These are phyloP conservation scores for Pterocles orientalis DNA, from an alignment of 2,113 vertebrate species.

Conservation along the genomic window DNA sequence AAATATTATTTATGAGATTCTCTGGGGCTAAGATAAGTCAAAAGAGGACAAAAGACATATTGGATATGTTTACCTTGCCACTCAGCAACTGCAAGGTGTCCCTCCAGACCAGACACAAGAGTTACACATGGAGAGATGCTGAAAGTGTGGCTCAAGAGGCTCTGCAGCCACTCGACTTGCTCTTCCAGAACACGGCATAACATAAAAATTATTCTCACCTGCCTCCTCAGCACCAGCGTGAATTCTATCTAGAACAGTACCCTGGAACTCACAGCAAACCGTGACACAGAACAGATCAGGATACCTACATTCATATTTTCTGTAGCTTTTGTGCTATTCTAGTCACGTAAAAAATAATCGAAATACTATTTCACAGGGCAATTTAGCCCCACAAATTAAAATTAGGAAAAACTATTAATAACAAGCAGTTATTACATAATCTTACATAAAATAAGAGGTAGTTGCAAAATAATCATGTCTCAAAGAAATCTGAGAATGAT, in stretches of 20 bases:
- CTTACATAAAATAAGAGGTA: neutral
- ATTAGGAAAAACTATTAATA: neutral
- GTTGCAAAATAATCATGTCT: neutral
- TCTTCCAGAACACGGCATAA: neutral
- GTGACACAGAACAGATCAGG: neutral
- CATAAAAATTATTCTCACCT: neutral
- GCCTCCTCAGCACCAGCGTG: neutral
- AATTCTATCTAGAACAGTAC: neutral
- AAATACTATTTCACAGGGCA: neutral
- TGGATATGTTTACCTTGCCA: neutral
- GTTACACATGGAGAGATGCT: rapidly evolving
- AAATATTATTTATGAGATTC: neutral
- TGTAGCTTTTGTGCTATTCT: neutral
- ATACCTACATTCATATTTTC: neutral
- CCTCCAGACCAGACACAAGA: neutral
- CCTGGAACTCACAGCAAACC: neutral
- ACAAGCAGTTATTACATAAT: neutral
- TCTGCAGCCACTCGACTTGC: too few species aligned
- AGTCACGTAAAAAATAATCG: rapidly evolving
- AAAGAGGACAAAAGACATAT: neutral
- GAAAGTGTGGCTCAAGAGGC: neutral
- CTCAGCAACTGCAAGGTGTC: neutral
- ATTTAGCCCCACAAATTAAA: neutral
- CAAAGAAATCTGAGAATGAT: neutral
- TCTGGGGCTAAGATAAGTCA: neutral